Base-by-base conservation (phyloP, 1,140 invertebrate genomes). In the Papilio xuthus region DNA sequence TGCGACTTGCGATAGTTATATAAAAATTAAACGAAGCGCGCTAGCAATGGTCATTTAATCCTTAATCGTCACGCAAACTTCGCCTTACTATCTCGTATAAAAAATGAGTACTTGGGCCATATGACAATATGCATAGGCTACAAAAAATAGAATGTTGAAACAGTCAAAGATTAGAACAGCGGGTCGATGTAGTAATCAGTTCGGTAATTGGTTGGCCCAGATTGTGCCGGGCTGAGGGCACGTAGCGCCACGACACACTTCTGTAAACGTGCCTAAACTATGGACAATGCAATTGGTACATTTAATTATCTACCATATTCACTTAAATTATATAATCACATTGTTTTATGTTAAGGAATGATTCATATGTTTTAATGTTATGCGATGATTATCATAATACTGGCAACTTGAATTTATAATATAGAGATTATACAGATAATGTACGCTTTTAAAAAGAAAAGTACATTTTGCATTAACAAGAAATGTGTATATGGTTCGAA, bases 141-240 rank as follows among this genome's bases (percentile, higher is more conserved):
- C 42, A 60, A 73, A 42, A 44, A 44, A 42, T 42, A 72, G 53
- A 32, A 32, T 76, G 53, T 60, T 41, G 74, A 23, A 76, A 76
- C 13, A 56, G 50, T 18, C 50, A 53, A 76, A 80, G 12, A 79
- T 70, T 79, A 56, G 56, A 80, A 79, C 69, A 79, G 74, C 77
- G 79, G 47, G 78, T 78, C 79, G 80, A 82, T 77, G 79, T 73
- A 77, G 79, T 79, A 80, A 73, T 76, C 74, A 76, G 26, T 63
- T 76, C 78, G 76, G 80, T 86, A 86, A 89, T 87, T 85, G 88
- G 79, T 77, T 85, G 85, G 79, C 86, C 87, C 81, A 89, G 85
- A 88, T 89, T 80, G 78, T 78, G 80, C 77, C 50, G 72, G 23
- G 53, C 82, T 81, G 63, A 70, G 53, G 76, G 83, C 89, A 90